phyloP scores from a whole-genome alignment of 2,888 invertebrate genomes.

The Metacarcinus magister region DNA sequence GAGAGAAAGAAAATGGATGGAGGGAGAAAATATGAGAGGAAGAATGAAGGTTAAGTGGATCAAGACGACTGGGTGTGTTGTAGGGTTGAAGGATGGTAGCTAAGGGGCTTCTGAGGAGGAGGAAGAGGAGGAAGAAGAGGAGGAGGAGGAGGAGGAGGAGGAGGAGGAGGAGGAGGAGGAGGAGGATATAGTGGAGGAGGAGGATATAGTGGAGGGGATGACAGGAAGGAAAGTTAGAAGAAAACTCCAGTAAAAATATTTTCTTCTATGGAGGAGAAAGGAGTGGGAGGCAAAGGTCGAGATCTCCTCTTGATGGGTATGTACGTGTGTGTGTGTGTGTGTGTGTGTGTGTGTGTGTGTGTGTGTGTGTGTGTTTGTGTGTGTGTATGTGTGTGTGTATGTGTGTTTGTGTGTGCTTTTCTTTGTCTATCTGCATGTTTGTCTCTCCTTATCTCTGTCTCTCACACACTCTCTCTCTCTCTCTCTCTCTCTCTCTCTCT shows the following conservation, averaged over 20 bases:
- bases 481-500: background rate
- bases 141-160: background rate
- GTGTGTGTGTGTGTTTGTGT: conserved; percentile 48
- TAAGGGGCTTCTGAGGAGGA: too few species aligned
- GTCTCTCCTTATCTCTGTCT: background rate
- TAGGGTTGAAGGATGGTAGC: too few species aligned
- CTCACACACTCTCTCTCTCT: background rate
- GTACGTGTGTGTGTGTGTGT: conserved; percentile 61
- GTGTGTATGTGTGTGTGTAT: background rate
- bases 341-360: conserved; percentile 63
- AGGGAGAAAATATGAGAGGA: background rate
- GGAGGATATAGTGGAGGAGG: background rate
- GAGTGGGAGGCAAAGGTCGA: background rate
- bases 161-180: background rate
- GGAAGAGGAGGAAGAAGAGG: background rate
- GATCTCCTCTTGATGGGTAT: background rate
- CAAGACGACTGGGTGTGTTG: too few species aligned
- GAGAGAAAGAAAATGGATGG: background rate
- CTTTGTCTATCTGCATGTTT: background rate
- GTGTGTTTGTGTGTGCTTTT: background rate
- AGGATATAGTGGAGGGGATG: background rate
- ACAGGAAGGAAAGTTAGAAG: background rate
- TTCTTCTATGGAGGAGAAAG: background rate
- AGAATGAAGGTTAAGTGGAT: too few species aligned
- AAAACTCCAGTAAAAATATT: background rate